A percentile compares a stretch with the other conserved stretches of the same genome.
phyloP scores from a whole-genome alignment of 2,888 invertebrate genomes.

The Hydrotaea diabolus region DNA sequence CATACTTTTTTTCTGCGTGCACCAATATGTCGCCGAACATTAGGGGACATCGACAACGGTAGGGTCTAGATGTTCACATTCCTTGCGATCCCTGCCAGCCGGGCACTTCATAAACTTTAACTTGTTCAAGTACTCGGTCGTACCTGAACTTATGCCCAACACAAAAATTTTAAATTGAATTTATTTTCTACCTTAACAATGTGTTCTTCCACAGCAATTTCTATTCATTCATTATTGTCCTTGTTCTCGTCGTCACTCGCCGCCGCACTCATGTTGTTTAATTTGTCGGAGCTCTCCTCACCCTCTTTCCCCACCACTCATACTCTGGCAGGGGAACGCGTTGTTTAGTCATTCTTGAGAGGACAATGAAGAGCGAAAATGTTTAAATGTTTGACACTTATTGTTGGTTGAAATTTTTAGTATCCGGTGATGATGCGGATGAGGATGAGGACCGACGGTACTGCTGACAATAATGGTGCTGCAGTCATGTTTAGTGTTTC shows the following conservation, averaged over 20 bases:
- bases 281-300: background rate
- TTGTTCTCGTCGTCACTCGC: background rate
- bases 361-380: slow-evolving; percentile 29
- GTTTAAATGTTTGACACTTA: slow-evolving; percentile 56
- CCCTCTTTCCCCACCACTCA: slow-evolving; percentile 3
- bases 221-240: slow-evolving; percentile 37
- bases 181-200: slow-evolving; percentile 24
- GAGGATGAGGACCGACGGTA: background rate
- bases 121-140: slow-evolving; percentile 17
- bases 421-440: slow-evolving; percentile 2
- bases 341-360: slow-evolving; percentile 10
- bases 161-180: slow-evolving; percentile 36
- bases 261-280: background rate
- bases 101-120: slow-evolving; percentile 35
- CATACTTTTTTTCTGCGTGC: too few species aligned
- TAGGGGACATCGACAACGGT: too few species aligned
- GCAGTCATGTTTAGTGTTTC: slow-evolving; percentile 17
- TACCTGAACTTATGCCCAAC: slow-evolving; percentile 28
- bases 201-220: slow-evolving; percentile 22
- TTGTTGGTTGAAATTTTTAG: slow-evolving; percentile 40
- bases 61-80: background rate
- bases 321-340: background rate
- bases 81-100: background rate
- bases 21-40: too few species aligned
- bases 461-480: background rate